Base-by-base conservation (phyloP, 2,797 vertebrate species). In the Platyrinchus mystaceus region DNA sequence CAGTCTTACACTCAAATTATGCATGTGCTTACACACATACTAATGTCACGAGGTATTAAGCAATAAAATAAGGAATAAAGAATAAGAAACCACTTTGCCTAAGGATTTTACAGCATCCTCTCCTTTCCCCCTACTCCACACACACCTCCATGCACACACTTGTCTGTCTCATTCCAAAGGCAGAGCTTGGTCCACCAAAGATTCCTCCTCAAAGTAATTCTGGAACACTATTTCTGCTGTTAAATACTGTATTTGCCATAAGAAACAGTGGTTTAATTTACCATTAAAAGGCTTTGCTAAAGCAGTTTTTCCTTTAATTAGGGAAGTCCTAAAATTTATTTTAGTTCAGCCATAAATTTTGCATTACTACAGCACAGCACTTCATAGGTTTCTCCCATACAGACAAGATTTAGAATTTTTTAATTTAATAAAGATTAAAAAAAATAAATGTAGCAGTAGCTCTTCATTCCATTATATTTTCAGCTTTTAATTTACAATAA, bases 291-390 rank as follows among this genome's bases (percentile, higher is more conserved):
- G 24, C 66, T 86, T 70, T 70, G 16, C 64, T 50, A 75, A 39
- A 56, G 39, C 36, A 50, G 10, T 91, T 80, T 80, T 70, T 81
- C 73, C 43, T 34, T 78, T 83, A 89, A 86, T 91, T 62, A 87
- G 11, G 10, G 6, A 94, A 63, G n/a, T n/a, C 37, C 53, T 80
- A 83, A 84, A 71, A 83, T 36, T 60, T 80, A 58, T 67, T 84
- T 62, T 55, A 83, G 23, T 19, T 50, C 27, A 74, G 68, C 7
- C 19, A 43, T 22, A 56, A 74, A 70, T 87, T 83, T 82, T 76
- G 26, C 78, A 62, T 77, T 74, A 52, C 36, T 58, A 64, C 8
- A 66, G 14, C 49, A 73, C 18, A 34, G 44, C 14, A 56, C 19
- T 77, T 84, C n/a, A 79, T 44, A 41, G 17, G 39, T 39, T 78